A percentile compares a stretch with the other conserved stretches of the same genome.
Evolutionary conservation across 2,797 vertebrate species (phyloP).

Genomic region (Halcyon chelicuti): DNA sequence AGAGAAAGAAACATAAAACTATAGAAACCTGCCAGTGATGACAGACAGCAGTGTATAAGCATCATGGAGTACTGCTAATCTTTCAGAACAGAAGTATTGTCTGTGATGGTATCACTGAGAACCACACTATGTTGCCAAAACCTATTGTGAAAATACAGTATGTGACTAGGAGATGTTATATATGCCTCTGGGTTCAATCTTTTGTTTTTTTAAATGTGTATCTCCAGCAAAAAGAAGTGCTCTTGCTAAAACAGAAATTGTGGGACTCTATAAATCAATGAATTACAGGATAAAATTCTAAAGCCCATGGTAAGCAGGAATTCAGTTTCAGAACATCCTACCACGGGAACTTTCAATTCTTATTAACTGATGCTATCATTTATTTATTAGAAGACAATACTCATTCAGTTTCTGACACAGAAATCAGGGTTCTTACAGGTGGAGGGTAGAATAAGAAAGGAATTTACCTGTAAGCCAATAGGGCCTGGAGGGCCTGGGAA

Average conservation of each 20-base stretch:
- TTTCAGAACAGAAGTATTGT: neutral
- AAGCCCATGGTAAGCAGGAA: neutral
- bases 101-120: neutral
- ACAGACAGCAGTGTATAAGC: neutral
- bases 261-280: neutral
- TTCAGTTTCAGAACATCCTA: neutral
- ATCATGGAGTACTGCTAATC: neutral
- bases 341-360: neutral
- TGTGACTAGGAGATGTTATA: neutral
- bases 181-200: neutral
- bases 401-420: neutral
- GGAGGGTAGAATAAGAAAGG: neutral
- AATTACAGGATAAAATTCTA: neutral
- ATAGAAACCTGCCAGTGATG: neutral
- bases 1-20: neutral
- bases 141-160: neutral
- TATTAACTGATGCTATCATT: neutral
- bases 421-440: neutral
- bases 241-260: neutral
- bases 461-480: conserved; percentile 93
- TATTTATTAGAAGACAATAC: neutral
- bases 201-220: neutral
- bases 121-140: neutral
- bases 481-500: conserved; percentile 97
- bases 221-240: neutral